A percentile compares a stretch with the other conserved stretches of the same genome.
phyloP scores from a whole-genome alignment of 2,888 invertebrate species.

The Megalurothrips usitatus region DNA sequence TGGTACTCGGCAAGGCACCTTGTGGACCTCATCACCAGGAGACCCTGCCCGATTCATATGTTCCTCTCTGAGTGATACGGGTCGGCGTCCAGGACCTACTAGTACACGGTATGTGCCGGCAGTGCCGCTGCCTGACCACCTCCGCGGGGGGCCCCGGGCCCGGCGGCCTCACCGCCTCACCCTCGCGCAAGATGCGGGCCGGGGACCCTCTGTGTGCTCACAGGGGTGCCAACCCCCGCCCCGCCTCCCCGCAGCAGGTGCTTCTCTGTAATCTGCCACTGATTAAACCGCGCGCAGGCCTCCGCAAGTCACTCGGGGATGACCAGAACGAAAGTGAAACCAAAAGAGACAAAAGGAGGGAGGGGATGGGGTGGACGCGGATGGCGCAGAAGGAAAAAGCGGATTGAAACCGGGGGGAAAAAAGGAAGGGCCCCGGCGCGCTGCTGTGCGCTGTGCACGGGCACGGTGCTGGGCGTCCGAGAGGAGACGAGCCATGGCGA shows the following conservation, averaged over 20 bases:
- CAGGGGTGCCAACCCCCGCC: neutral
- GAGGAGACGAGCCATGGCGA: neutral
- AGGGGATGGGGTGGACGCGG: neutral
- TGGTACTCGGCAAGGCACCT: too few relatives aligned
- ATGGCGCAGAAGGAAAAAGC: neutral
- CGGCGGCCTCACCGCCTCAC: neutral
- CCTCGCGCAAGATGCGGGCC: neutral
- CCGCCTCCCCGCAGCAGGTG: neutral
- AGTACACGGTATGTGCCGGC: too few relatives aligned
- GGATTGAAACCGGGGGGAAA: slow-evolving; percentile 18
- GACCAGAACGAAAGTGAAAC: slow-evolving; percentile 26
- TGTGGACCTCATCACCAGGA: too few relatives aligned
- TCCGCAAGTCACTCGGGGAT: slow-evolving; percentile 4
- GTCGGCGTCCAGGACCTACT: too few relatives aligned
- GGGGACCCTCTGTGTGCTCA: too few relatives aligned
- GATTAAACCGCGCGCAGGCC: neutral
- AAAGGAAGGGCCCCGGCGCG: neutral
- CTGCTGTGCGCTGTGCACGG: too few relatives aligned
- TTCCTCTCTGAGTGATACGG: too few relatives aligned
- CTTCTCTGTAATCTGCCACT: slow-evolving; percentile 9
- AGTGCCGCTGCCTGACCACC: neutral
- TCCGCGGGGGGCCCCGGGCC: neutral
- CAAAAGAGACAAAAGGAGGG: slow-evolving; percentile 10
- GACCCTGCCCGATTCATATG: too few relatives aligned
- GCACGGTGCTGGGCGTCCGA: too few relatives aligned